Conservation (phyloP, 2,797 vertebrate species). For the Aratinga solstitialis region DNA sequence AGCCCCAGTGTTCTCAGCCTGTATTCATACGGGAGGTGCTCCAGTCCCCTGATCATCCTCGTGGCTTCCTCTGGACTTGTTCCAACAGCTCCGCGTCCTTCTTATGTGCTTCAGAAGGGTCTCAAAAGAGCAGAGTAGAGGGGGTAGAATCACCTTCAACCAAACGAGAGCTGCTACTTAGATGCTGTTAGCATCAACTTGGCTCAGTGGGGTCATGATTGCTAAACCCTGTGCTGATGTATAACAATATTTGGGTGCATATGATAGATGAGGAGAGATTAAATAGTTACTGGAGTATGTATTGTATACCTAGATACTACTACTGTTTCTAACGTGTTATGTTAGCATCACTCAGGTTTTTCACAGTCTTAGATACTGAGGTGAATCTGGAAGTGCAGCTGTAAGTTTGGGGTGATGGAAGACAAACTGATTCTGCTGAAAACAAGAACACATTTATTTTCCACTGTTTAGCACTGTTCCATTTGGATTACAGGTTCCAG, state of each 20-base stretch:
- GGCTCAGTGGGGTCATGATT: background rate
- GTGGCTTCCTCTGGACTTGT: background rate
- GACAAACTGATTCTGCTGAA: background rate
- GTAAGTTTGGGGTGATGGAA: accelerated
- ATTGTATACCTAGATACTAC: background rate
- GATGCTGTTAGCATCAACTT: background rate
- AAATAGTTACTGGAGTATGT: background rate
- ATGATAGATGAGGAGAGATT: background rate
- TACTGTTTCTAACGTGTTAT: background rate
- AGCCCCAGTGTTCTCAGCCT: background rate
- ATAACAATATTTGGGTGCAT: background rate
- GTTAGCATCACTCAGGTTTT: background rate
- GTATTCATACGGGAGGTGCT: background rate
- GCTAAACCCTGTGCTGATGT: background rate
- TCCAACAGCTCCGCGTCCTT: background rate
- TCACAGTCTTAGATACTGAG: background rate
- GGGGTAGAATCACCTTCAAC: background rate
- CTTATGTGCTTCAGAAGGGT: background rate
- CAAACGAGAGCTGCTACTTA: background rate
- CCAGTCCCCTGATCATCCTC: background rate
- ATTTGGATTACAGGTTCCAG: background rate
- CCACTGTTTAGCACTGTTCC: background rate
- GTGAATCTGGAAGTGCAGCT: background rate
- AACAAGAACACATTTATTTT: background rate
- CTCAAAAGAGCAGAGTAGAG: background rate